A percentile compares a stretch with the other conserved stretches of the same genome.
phyloP scores from a whole-genome alignment of 1,140 invertebrate genomes.

The Halotydeus destructor region DNA sequence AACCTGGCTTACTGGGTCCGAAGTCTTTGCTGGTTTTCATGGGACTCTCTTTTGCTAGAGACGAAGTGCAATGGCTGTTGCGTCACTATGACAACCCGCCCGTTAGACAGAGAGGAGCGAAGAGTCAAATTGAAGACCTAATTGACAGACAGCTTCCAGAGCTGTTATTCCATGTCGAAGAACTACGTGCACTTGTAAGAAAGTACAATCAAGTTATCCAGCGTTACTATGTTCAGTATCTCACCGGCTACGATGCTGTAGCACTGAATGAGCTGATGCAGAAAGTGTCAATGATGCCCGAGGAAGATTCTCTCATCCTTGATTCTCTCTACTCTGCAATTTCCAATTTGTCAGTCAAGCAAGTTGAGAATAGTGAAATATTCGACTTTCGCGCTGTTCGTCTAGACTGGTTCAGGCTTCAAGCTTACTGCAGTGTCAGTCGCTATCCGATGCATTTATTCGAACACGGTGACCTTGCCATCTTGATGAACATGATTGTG shows the following conservation, averaged over 20 bases:
- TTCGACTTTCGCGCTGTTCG: constrained; percentile 89
- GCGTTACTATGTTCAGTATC: constrained; percentile 90
- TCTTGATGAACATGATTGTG: constrained; percentile 78
- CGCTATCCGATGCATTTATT: constrained; percentile 58
- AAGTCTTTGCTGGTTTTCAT: constrained; percentile 85
- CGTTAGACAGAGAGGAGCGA: constrained; percentile 47
- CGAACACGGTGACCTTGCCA: constrained; percentile 68
- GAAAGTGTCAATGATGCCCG: constrained; percentile 34
- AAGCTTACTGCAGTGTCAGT: constrained; percentile 71
- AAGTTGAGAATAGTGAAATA: constrained; percentile 86
- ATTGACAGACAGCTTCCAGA: constrained; percentile 88
- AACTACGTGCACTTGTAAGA: constrained; percentile 68
- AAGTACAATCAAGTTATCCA: constrained; percentile 95
- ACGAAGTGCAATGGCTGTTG: constrained; percentile 91
- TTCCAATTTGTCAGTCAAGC: constrained; percentile 65
- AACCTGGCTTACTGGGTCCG: constrained; percentile 86
- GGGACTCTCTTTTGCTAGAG: constrained; percentile 75
- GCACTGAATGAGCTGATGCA: constrained; percentile 66
- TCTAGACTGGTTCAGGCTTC: constrained; percentile 90
- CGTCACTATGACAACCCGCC: constrained; percentile 89
- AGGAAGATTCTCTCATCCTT: constrained; percentile 84
- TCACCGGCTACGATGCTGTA: constrained; percentile 84
- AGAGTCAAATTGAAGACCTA: constrained; percentile 51
- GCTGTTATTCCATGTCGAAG: constrained; percentile 92
- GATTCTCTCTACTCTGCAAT: constrained; percentile 79